phyloP scores from a whole-genome alignment of 2,888 invertebrate genomes.

The Hyposoter didymator region DNA sequence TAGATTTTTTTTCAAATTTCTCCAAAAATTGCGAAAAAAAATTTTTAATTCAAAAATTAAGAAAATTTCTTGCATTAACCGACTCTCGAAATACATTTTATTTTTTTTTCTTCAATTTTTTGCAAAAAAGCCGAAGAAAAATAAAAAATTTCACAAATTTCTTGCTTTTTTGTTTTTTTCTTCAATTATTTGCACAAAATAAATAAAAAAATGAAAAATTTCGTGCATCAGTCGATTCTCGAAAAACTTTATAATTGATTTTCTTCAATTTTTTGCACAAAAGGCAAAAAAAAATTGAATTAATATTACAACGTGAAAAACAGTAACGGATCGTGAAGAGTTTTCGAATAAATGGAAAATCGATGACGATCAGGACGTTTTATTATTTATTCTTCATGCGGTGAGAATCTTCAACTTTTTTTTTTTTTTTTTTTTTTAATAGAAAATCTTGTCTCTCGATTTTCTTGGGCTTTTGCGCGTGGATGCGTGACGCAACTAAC shows the following conservation, averaged over 20 bases:
- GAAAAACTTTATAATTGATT: too few species aligned
- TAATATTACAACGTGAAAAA: too few species aligned
- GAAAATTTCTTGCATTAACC: too few species aligned
- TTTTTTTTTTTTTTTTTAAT: conserved; percentile 31
- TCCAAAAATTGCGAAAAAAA: background rate
- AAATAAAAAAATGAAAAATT: too few species aligned
- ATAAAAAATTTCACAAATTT: background rate
- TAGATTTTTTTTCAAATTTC: too few species aligned
- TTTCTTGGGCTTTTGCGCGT: conserved; percentile 28
- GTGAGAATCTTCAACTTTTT: conserved; percentile 24
- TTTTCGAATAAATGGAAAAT: too few species aligned
- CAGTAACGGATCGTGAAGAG: too few species aligned
- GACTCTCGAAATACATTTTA: background rate
- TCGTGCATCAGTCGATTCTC: too few species aligned
- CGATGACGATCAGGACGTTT: conserved; percentile 3
- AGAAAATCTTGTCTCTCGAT: conserved; percentile 26
- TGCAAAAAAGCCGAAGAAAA: background rate
- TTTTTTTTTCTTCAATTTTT: background rate
- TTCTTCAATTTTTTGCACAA: too few species aligned
- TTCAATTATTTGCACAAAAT: background rate
- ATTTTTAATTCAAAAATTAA: background rate
- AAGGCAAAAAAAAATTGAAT: too few species aligned
- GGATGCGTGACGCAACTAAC: conserved; percentile 54
- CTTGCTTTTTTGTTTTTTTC: background rate
- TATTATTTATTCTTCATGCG: conserved; percentile 28